Evolutionary conservation across 1,140 invertebrate species (phyloP).

Genomic region (Aphelinus certus): DNA sequence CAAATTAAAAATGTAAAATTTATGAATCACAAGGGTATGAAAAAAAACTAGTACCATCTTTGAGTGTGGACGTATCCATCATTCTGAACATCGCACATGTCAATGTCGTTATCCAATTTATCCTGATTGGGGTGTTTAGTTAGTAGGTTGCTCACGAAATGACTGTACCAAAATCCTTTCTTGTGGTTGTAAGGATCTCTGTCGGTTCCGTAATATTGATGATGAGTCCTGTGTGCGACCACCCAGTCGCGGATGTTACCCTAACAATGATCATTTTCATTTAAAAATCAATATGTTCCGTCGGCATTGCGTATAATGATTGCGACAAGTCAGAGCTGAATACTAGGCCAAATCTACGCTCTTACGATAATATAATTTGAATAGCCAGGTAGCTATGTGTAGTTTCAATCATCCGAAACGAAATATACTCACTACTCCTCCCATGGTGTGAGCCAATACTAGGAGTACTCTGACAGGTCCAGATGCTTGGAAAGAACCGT

Average conservation of each 20-base stretch:
- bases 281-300: not conserved
- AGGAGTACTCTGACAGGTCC: slow-evolving; percentile 77
- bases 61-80: slow-evolving; percentile 91
- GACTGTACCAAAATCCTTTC: slow-evolving; percentile 87
- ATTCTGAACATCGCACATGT: slow-evolving; percentile 84
- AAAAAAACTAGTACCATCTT: slow-evolving; percentile 68
- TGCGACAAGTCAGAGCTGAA: no score
- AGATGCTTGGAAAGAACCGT: slow-evolving; percentile 82
- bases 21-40: not conserved
- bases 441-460: slow-evolving; percentile 81
- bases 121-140: slow-evolving; percentile 78
- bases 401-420: no score
- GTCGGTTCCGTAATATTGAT: slow-evolving; percentile 87
- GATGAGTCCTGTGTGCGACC: slow-evolving; percentile 87
- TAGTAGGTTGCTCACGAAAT: slow-evolving; percentile 76
- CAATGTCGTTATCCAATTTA: slow-evolving; percentile 76
- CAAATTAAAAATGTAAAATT: not conserved
- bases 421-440: slow-evolving; percentile 77
- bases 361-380: no score
- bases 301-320: no score
- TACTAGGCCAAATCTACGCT: no score
- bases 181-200: slow-evolving; percentile 90
- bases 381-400: no score
- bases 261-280: slow-evolving; percentile 59
- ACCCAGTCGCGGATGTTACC: slow-evolving; percentile 83